Conservation (phyloP, 2,113 vertebrate genomes). For the Cheirogaleus medius region DNA sequence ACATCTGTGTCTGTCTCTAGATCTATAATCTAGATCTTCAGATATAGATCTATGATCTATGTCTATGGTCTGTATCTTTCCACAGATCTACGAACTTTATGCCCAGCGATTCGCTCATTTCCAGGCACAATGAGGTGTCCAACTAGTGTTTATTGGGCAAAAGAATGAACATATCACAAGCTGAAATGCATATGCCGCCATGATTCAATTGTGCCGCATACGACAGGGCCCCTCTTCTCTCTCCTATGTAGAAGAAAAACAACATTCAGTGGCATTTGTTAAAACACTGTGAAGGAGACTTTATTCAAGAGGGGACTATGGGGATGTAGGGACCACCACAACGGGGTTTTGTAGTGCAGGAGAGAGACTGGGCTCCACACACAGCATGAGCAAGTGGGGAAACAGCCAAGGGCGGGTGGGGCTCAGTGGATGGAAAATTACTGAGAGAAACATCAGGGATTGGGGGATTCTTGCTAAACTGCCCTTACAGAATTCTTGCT, state of each 20-base stretch:
- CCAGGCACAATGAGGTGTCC: not conserved
- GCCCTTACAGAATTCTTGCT: not conserved
- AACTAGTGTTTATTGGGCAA: not conserved
- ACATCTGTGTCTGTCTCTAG: not conserved
- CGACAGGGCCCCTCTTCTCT: not conserved
- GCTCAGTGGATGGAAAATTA: not conserved
- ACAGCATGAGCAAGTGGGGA: too few relatives aligned
- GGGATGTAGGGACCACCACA: not conserved
- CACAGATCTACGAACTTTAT: not conserved
- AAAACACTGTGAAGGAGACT: not conserved
- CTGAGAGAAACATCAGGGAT: not conserved
- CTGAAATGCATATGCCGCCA: not conserved
- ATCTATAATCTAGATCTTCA: too few relatives aligned
- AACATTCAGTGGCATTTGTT: not conserved
- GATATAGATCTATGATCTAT: not conserved
- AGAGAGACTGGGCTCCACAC: not conserved
- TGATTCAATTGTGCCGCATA: not conserved
- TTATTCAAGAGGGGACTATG: not conserved
- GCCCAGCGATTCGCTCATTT: not conserved
- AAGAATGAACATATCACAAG: not conserved
- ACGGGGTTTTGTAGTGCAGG: not conserved
- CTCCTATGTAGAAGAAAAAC: not conserved
- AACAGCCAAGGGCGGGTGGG: not conserved
- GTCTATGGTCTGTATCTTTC: not conserved
- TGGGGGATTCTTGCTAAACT: not conserved